phyloP scores from a whole-genome alignment of 2,888 invertebrate species.

The Linhomoeus sp. region DNA sequence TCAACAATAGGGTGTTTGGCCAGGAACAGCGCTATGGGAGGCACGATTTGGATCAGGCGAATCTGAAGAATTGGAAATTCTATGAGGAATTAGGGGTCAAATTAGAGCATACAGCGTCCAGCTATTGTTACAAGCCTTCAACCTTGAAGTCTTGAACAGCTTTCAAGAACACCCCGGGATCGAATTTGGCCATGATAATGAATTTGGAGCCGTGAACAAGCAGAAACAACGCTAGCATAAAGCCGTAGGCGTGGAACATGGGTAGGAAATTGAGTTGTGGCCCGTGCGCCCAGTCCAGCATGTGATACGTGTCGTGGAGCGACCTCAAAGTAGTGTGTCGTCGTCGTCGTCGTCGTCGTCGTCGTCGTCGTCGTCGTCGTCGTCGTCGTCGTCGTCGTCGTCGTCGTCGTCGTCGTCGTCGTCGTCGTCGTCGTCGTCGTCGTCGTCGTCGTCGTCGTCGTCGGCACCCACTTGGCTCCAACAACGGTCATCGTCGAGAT shows the following conservation, averaged over 20 bases:
- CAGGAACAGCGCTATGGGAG: constrained; percentile 57
- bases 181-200: constrained; percentile 51
- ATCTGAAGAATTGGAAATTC: constrained; percentile 33
- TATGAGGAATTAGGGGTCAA: constrained; percentile 29
- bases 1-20: constrained; percentile 45
- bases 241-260: constrained; percentile 60
- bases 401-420: no score
- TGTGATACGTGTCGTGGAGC: no score
- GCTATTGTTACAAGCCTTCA: constrained; percentile 4
- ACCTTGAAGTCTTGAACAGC: constrained; percentile 45
- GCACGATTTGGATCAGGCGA: constrained; percentile 48
- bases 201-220: constrained; percentile 44
- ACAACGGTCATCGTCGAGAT: constrained; percentile 35
- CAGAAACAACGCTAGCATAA: constrained; percentile 41
- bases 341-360: no score
- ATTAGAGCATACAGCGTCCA: no score
- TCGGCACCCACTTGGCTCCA: no score
- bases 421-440: no score
- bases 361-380: no score
- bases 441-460: no score
- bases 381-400: no score
- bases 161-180: constrained; percentile 45
- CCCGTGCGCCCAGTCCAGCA: no score
- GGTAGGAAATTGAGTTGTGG: constrained; percentile 42
- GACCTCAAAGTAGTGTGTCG: no score